Conservation (phyloP, 2,888 invertebrate genomes). For the Apomyelois bistriatella region DNA sequence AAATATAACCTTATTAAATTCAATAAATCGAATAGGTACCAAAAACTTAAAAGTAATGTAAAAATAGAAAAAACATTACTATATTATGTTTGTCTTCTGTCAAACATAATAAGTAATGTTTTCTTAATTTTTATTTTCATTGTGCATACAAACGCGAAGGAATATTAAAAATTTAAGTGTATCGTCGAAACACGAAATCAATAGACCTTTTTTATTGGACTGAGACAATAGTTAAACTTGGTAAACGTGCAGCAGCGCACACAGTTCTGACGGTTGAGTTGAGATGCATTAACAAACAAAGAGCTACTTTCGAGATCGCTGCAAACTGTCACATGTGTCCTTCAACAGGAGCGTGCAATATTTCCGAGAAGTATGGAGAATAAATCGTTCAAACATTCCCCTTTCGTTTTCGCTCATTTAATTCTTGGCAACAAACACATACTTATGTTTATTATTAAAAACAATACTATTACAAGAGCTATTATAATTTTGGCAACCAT, state of each 20-base stretch:
- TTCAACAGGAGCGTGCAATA: conserved; percentile 23
- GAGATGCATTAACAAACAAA: conserved; percentile 3
- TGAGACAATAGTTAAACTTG: background rate
- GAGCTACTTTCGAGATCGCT: conserved; percentile 15
- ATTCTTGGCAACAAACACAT: background rate
- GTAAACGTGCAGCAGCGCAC: background rate
- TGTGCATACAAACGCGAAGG: too few species aligned
- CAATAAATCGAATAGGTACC: too few species aligned
- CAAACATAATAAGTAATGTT: too few species aligned
- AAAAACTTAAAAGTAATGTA: too few species aligned
- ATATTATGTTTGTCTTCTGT: too few species aligned
- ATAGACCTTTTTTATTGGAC: background rate
- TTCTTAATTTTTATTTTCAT: too few species aligned
- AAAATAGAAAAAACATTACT: too few species aligned
- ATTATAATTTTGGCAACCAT: too few species aligned
- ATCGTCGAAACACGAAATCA: too few species aligned
- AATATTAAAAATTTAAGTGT: too few species aligned
- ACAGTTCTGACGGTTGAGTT: background rate
- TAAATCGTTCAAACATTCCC: conserved; percentile 25
- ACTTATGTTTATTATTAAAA: background rate
- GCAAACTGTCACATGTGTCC: conserved; percentile 23
- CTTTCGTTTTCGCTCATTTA: background rate
- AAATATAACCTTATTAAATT: too few species aligned
- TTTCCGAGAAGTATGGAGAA: conserved; percentile 33
- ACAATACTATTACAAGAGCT: background rate